Percentiles rank a stretch among this genome's conserved stretches.
Conservation (phyloP, 2,888 invertebrate genomes). For the Girardia tigrina region DNA sequence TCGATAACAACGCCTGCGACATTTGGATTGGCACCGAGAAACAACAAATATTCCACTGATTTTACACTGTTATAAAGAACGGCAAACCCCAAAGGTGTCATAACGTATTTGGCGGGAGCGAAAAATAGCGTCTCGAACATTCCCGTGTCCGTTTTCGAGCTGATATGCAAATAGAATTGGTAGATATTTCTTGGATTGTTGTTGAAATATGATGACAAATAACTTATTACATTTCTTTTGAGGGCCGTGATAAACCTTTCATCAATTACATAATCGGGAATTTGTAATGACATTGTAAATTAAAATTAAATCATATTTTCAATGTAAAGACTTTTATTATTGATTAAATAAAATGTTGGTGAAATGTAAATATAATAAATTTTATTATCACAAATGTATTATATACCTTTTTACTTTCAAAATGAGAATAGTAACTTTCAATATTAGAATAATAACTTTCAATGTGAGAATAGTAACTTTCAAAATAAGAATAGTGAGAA, state of each 20-base stretch:
- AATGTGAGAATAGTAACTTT: no score
- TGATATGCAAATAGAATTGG: neutral
- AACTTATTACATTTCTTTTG: neutral
- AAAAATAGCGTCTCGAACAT: neutral
- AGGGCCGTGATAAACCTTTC: slow-evolving; percentile 28
- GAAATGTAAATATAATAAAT: no score
- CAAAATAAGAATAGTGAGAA: no score
- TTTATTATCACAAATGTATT: no score
- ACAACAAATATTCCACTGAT: neutral
- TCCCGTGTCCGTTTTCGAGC: neutral
- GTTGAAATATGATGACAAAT: neutral
- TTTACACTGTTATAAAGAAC: slow-evolving; percentile 13
- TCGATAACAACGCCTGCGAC: slow-evolving; percentile 5
- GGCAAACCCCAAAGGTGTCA: slow-evolving; percentile 21
- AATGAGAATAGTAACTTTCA: no score
- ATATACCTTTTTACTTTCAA: no score
- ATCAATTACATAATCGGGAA: slow-evolving; percentile 25
- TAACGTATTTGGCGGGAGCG: slow-evolving; percentile 15
- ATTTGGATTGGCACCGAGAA: neutral
- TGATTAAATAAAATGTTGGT: no score
- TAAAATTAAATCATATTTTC: no score
- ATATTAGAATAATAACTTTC: no score
- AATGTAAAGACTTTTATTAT: no score
- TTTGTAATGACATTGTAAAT: slow-evolving; percentile 37
- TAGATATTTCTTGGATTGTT: neutral